Conservation (phyloP, 2,888 invertebrate genomes). For the Sipha maydis region DNA sequence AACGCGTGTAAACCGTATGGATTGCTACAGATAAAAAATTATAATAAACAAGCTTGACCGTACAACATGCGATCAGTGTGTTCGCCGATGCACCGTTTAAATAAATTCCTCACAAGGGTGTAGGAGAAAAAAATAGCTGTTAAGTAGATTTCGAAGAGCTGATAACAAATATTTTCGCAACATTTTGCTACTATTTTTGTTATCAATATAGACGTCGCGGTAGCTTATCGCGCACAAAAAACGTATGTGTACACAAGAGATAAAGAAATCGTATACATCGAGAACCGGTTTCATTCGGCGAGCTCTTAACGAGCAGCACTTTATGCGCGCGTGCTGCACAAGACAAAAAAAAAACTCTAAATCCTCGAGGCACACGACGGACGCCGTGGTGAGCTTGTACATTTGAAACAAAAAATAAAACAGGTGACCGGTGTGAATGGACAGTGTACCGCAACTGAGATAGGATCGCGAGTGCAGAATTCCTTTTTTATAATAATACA, state of each 20-base stretch:
- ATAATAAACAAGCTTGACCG: not conserved
- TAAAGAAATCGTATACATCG: constrained; percentile 20
- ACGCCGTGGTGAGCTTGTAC: constrained; percentile 12
- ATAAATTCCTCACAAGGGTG: not conserved
- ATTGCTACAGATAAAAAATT: not conserved
- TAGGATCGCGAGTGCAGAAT: not conserved
- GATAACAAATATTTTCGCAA: constrained; percentile 48
- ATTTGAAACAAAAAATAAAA: not conserved
- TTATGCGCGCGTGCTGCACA: not conserved
- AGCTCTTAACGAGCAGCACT: constrained; percentile 53
- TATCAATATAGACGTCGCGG: not conserved
- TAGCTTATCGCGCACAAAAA: not conserved
- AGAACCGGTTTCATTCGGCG: constrained; percentile 50
- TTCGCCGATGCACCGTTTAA: not conserved
- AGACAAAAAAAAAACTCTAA: constrained; percentile 21
- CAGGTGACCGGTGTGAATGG: not conserved
- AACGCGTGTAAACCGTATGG: not conserved
- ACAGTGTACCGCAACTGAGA: not conserved
- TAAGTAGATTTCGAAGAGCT: constrained; percentile 9
- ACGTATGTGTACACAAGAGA: not conserved
- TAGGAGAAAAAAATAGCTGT: not conserved
- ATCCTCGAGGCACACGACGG: constrained; percentile 24
- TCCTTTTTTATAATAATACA: not conserved
- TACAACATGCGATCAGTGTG: not conserved
- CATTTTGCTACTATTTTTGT: not conserved